Base-by-base conservation (phyloP, 1,140 invertebrate species). In the Pseudachorutes palmiensis region DNA sequence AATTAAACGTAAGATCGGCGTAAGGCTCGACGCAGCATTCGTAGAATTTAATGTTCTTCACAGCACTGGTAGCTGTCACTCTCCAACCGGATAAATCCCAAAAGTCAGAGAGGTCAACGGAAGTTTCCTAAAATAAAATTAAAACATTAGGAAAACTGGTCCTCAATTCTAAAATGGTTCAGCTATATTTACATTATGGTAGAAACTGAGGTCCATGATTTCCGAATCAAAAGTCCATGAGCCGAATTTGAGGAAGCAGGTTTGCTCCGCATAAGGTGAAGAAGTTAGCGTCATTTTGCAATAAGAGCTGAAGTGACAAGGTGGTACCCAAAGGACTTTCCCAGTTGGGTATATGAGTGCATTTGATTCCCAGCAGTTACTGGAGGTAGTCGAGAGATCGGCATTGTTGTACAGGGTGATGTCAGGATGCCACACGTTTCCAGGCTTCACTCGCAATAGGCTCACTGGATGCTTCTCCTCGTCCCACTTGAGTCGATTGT, bases 21-120 rank as follows among this genome's bases (percentile, higher is more conserved):
- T 70, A 72, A 0, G 71, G 68, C 41, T 72, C 71, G 0, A 1
- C 12, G 30, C 71, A 72, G 41, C 71, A 72, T 5, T 32, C n/a
- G 49, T 72, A 72, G 45, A 22, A 70, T 31, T 64, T 68, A 12
- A 51, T 63, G 19, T 48, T 24, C 45, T 57, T 66, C 22, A 16
- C 14, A 0, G 57, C 71, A 16, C n/a, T 57, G n/a, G 51, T 68
- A 24, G 24, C 16, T 1, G 36, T 22, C 12, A 72, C 1, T 61
- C 68, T 58, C 68, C 69, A 72, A n/a, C 65, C 49, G 12, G 58
- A 24, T 2, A 28, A 29, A 31, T 60, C 64, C 22, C 41, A 22
- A 32, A 64, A 41, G 19, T 70, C 68, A 0, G 49, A 48, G 1
- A 68, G 0, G 28, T 68, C 70, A 58, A 58, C 26, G 2, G 33